These are phyloP conservation scores for Staurois parvus DNA, from an alignment of 2,797 vertebrate species.

Conservation along the genomic window DNA sequence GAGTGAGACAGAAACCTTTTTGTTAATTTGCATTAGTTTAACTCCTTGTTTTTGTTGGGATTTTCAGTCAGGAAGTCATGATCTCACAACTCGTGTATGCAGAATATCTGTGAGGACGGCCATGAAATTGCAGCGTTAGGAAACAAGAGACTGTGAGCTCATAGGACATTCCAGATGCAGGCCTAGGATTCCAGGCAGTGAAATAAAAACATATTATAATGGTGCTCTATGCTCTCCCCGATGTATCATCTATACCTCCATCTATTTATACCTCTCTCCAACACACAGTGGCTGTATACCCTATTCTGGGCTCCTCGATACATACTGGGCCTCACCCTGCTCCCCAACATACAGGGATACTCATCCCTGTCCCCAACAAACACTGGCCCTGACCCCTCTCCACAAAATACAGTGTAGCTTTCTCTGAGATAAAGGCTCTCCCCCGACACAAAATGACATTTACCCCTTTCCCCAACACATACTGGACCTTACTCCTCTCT, in stretches of 20 bases:
- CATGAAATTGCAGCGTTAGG: conserved; percentile 49
- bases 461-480: neutral
- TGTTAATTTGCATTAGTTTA: neutral
- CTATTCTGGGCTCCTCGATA: neutral
- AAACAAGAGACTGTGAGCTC: conserved; percentile 53
- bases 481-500: neutral
- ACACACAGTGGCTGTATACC: neutral
- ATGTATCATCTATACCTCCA: neutral
- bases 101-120: conserved; percentile 22
- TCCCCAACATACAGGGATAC: too few relatives aligned
- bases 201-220: conserved; percentile 15
- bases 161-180: conserved; percentile 44
- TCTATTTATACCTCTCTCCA: neutral
- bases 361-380: too few relatives aligned
- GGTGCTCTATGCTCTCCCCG: neutral
- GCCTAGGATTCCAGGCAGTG: conserved; percentile 17
- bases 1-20: neutral
- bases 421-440: too few relatives aligned
- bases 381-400: neutral
- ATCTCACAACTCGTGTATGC: conserved; percentile 50
- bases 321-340: too few relatives aligned
- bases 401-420: neutral
- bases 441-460: neutral
- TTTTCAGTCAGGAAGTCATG: conserved; percentile 34
- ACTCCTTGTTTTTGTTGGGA: neutral